Percentiles rank a stretch among this genome's conserved stretches.
Conservation (phyloP, 2,888 invertebrate species). For the Acleris literana region DNA sequence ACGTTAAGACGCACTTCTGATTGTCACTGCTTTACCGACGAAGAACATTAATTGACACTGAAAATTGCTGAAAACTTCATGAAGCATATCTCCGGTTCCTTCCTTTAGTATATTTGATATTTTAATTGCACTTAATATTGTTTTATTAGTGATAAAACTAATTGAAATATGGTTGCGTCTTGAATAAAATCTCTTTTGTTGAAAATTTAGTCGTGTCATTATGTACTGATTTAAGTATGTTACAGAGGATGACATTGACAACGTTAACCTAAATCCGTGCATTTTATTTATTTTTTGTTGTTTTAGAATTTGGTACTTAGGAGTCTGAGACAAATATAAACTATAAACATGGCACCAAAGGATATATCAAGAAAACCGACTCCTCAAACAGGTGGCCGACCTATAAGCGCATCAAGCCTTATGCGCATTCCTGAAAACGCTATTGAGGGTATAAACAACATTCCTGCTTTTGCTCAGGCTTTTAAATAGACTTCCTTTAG, state of each 20-base stretch:
- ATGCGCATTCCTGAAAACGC: conserved; percentile 59
- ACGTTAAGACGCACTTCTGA: conserved; percentile 33
- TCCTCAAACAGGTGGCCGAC: conserved; percentile 51
- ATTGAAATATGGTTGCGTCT: no score
- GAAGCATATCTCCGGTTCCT: not conserved
- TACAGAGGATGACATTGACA: no score
- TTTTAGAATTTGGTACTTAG: not conserved
- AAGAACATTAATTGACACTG: conserved; percentile 14
- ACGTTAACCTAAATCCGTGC: no score
- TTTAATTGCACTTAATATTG: not conserved
- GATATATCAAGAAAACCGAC: conserved; percentile 57
- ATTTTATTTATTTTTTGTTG: no score
- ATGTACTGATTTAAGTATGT: no score
- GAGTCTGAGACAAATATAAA: not conserved
- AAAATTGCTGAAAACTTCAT: conserved; percentile 13
- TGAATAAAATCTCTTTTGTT: no score
- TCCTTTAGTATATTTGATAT: not conserved
- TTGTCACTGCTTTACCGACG: conserved; percentile 58
- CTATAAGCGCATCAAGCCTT: conserved; percentile 68
- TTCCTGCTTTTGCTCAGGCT: not conserved
- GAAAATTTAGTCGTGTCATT: no score
- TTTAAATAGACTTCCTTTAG: not conserved
- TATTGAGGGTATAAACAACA: conserved; percentile 18
- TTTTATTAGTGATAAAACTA: no score
- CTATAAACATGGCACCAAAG: conserved; percentile 60